A percentile compares a stretch with the other conserved stretches of the same genome.
Evolutionary conservation across 2,113 vertebrate species (phyloP).

Genomic region (Geothlypis trichas): DNA sequence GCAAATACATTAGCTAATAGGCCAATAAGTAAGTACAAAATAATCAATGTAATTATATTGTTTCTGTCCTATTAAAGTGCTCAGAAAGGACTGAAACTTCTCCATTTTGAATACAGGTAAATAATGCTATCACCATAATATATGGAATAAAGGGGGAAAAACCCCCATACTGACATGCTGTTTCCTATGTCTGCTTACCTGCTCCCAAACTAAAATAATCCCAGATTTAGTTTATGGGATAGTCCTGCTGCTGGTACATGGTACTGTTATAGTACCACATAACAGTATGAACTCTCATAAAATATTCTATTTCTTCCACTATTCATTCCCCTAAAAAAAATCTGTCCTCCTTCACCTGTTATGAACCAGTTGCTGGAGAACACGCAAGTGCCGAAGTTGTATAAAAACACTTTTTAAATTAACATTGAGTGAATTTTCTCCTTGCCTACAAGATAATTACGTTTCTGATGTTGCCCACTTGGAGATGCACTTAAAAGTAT

Average conservation of each 20-base stretch:
- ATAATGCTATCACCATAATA: not conserved
- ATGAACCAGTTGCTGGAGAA: not conserved
- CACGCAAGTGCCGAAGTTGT: not conserved
- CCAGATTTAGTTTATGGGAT: not conserved
- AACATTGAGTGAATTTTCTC: not conserved
- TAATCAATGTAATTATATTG: not conserved
- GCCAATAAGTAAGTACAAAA: not conserved
- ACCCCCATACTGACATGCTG: not conserved
- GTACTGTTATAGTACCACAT: not conserved
- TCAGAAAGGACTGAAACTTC: not conserved
- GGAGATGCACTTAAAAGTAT: slow-evolving; percentile 21
- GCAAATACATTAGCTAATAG: not conserved
- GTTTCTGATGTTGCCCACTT: slow-evolving; percentile 40
- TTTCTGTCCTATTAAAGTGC: not conserved
- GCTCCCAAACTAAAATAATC: not conserved
- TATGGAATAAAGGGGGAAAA: not conserved
- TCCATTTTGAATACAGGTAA: not conserved
- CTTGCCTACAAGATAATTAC: slow-evolving; percentile 28
- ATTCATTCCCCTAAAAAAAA: not conserved
- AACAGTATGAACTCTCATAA: not conserved
- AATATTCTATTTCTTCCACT: not conserved
- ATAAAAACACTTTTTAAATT: not conserved
- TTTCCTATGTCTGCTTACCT: not conserved
- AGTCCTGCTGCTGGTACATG: not conserved
- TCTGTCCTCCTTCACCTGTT: not conserved